phyloP scores from a whole-genome alignment of 2,888 invertebrate species.

The Morinoia aosen region DNA sequence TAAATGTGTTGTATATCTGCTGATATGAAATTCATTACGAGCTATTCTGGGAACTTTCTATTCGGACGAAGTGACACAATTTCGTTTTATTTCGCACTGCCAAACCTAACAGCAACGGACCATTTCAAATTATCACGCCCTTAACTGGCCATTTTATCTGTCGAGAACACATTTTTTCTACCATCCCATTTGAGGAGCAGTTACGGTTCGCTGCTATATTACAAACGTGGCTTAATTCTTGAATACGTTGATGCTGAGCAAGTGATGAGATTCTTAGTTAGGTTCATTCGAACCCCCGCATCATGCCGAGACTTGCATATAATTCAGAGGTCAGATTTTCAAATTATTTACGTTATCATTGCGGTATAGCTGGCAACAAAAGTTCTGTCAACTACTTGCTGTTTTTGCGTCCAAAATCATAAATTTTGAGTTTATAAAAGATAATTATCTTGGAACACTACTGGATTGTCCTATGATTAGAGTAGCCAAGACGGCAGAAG shows the following conservation, averaged over 20 bases:
- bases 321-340: too few relatives aligned
- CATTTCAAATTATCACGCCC: not conserved
- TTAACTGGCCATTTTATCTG: not conserved
- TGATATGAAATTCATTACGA: not conserved
- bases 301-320: not conserved
- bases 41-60: not conserved
- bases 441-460: too few relatives aligned
- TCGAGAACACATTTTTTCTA: not conserved
- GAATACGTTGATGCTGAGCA: not conserved
- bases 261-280: not conserved
- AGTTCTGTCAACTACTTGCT: too few relatives aligned
- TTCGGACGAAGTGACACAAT: not conserved
- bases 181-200: not conserved
- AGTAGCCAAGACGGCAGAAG: too few relatives aligned
- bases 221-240: not conserved
- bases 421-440: too few relatives aligned
- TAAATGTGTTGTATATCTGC: not conserved
- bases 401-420: too few relatives aligned
- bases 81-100: not conserved
- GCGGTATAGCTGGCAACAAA: too few relatives aligned
- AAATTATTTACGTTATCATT: too few relatives aligned
- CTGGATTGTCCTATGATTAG: too few relatives aligned
- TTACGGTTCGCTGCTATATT: not conserved
- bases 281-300: not conserved
- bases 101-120: not conserved